phyloP scores from a whole-genome alignment of 1,140 invertebrate genomes.

The Ips nitidus region DNA sequence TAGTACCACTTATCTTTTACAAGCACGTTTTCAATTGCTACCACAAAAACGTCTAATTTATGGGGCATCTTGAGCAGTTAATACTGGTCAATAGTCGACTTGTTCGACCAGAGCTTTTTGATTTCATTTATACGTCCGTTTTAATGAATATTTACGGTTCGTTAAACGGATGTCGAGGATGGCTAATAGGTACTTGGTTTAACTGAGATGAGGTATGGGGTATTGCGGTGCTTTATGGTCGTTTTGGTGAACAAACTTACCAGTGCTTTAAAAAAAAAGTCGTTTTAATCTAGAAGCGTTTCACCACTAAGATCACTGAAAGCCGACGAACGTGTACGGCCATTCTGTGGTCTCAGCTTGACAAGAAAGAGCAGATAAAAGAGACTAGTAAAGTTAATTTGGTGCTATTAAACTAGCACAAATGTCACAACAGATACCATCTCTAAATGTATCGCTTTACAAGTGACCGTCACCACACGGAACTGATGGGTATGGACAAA shows the following conservation, averaged over 20 bases:
- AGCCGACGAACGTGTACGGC: neutral
- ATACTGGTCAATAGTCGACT: too few species aligned
- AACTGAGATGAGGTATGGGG: too few species aligned
- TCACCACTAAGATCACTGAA: neutral
- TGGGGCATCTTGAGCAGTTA: neutral
- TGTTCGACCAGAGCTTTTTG: too few species aligned
- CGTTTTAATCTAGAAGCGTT: too few species aligned
- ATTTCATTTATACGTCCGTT: too few species aligned
- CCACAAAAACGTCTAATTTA: conserved; percentile 24
- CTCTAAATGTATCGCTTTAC: conserved; percentile 45
- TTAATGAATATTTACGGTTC: too few species aligned
- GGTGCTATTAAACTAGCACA: conserved; percentile 48
- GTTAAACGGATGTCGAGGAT: too few species aligned
- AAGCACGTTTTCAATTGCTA: conserved; percentile 23
- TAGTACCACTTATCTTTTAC: conserved; percentile 12
- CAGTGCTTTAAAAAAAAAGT: too few species aligned
- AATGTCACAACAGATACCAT: conserved; percentile 47
- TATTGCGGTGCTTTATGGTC: too few species aligned
- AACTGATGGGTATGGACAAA: conserved; percentile 9
- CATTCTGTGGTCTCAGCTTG: conserved; percentile 15
- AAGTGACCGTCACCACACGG: conserved; percentile 40
- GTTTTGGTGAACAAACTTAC: too few species aligned
- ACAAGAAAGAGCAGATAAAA: conserved; percentile 41
- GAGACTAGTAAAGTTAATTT: conserved; percentile 48
- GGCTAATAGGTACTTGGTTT: too few species aligned